Base-by-base conservation (phyloP, 2,113 vertebrate species). In the Struthidea cinerea region DNA sequence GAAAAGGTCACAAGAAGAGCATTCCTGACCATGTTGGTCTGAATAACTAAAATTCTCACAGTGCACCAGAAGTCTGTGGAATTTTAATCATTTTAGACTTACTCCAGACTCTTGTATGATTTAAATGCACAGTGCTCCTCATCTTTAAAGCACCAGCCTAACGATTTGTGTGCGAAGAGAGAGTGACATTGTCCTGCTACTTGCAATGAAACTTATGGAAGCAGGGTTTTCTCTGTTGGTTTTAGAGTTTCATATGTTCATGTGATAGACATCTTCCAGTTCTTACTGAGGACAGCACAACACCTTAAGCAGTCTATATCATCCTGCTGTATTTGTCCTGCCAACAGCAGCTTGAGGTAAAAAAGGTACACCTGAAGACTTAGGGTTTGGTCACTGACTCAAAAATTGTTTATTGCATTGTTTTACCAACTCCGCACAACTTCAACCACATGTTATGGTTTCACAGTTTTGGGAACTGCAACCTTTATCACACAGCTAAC, bases 211-310 rank as follows among this genome's bases (percentile, higher is more conserved):
- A 94, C 80, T 86, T 67, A 81, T 13, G 56, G 93, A 35, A 17
- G 7, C 22, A 30, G 50, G 7, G 11, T 65, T 91, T 94, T 90
- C 22, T 49, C 89, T 92, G 16, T 35, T 8, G 35, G 30, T 83
- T 97, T 96, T 92, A 71, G 61, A 13, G 59, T 84, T 97, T 96
- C 79, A 27, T 41, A 50, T 49, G 21, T 88, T 86, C 21, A 24
- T 1, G 0, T 35, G 85, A 92, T 83, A 65, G 78, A 56, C 20
- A 30, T 89, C 71, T 56, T 91, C 37, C 69, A 78, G n/a, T 55
- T 74, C 81, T 80, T 81, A 80, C 59, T 82, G 84, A 97, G 95
- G 67, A 81, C 79, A 87, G 71, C 11, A 56, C 32, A 67, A 70
- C 32, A 83, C 74, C 50, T 4, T 46, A 81, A 92, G 73, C 39